These are phyloP conservation scores for Origma solitaria DNA, from an alignment of 2,113 vertebrate species.

Conservation along the genomic window DNA sequence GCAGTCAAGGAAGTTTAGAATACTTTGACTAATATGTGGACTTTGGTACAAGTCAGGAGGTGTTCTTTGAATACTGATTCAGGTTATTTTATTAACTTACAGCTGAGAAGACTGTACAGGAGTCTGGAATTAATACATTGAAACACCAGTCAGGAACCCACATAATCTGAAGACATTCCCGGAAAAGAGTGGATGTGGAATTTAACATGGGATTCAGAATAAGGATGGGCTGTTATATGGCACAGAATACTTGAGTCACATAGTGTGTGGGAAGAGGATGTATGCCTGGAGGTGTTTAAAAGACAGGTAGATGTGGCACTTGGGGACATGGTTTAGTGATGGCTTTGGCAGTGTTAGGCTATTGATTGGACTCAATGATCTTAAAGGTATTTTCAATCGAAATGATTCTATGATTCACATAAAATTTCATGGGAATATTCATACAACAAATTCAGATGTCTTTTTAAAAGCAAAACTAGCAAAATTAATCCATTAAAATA, in stretches of 20 bases:
- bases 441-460: not conserved
- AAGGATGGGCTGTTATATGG: not conserved
- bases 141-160: not conserved
- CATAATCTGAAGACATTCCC: not conserved
- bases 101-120: not conserved
- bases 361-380: not conserved
- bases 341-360: not conserved
- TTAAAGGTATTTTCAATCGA: not conserved
- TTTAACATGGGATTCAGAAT: not conserved
- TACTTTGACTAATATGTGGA: not conserved
- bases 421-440: not conserved
- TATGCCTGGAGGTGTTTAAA: not conserved
- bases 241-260: not conserved
- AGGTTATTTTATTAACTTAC: not conserved
- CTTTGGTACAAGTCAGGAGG: not conserved
- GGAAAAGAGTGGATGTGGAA: not conserved
- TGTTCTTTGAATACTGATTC: not conserved
- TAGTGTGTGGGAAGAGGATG: not conserved
- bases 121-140: not conserved
- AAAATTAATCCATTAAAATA: not conserved
- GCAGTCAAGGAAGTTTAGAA: not conserved
- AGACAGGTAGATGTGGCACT: not conserved
- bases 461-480: not conserved
- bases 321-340: not conserved
- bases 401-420: not conserved